Evolutionary conservation across 2,113 vertebrate genomes (phyloP).

Genomic region (Crotalus horridus): DNA sequence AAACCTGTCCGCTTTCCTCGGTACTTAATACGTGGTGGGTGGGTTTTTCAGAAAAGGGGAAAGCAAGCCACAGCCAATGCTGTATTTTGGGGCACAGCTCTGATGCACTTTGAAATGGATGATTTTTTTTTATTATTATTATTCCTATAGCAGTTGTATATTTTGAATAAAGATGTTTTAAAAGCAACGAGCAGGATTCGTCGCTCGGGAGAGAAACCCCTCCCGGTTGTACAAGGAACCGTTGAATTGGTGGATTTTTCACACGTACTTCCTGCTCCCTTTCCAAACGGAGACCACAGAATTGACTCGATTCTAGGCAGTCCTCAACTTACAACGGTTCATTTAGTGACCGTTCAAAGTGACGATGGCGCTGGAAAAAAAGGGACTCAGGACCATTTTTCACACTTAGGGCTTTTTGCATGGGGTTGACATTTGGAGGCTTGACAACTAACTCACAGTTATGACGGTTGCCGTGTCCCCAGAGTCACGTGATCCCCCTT

Average conservation of each 20-base stretch:
- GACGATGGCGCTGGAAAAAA: no score
- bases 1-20: constrained; percentile 32
- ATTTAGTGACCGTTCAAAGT: no score
- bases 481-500: no score
- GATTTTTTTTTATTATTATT: constrained; percentile 36
- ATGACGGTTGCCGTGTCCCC: no score
- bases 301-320: background rate
- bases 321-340: no score
- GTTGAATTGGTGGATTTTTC: constrained; percentile 50
- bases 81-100: constrained; percentile 38
- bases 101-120: constrained; percentile 50
- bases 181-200: constrained; percentile 50
- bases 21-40: background rate
- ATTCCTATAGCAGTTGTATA: constrained; percentile 50
- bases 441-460: no score
- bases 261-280: constrained; percentile 39
- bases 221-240: constrained; percentile 56
- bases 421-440: no score
- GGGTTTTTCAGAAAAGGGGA: background rate
- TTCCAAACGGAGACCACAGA: background rate
- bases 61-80: background rate
- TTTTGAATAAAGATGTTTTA: constrained; percentile 49
- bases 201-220: constrained; percentile 28
- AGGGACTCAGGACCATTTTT: no score
- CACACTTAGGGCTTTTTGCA: no score